Evolutionary conservation across 2,888 invertebrate genomes (phyloP).

Genomic region (Cremastinae sp.): DNA sequence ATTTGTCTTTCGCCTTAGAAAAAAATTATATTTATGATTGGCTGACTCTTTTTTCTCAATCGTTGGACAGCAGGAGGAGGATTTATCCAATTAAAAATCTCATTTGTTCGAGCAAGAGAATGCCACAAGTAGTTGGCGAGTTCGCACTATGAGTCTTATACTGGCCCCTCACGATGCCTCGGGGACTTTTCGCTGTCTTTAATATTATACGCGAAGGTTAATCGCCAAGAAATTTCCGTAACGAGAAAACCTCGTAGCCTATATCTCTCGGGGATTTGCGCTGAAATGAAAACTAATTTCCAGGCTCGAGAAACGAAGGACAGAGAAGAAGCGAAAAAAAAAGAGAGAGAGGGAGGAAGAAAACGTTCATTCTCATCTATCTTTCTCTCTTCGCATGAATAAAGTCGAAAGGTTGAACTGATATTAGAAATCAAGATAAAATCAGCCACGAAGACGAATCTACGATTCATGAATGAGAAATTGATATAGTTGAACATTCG

Average conservation of each 20-base stretch:
- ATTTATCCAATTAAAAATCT: slow-evolving; percentile 49
- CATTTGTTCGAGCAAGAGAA: slow-evolving; percentile 51
- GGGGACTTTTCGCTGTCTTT: slow-evolving; percentile 37
- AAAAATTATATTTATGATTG: slow-evolving; percentile 32
- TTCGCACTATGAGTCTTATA: slow-evolving; percentile 5
- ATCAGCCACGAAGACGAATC: background rate
- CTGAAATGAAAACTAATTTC: slow-evolving; percentile 23
- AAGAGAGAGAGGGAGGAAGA: background rate
- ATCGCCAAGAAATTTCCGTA: slow-evolving; percentile 38
- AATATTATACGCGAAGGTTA: slow-evolving; percentile 24
- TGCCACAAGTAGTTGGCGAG: slow-evolving; percentile 55
- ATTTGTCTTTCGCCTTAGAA: background rate
- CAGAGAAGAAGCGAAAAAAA: slow-evolving; percentile 1
- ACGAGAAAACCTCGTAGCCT: slow-evolving; percentile 8
- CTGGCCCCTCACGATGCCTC: slow-evolving; percentile 14
- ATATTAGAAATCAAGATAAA: no score
- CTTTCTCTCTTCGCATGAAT: no score
- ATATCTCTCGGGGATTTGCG: slow-evolving; percentile 6
- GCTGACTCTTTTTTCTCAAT: background rate
- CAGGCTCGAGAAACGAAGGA: background rate
- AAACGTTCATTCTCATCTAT: background rate
- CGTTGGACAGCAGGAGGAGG: background rate
- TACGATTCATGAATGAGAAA: background rate
- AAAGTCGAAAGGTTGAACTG: no score
- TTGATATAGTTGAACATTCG: background rate